These are phyloP conservation scores for Laterallus jamaicensis DNA, from an alignment of 2,113 vertebrate species.

Conservation along the genomic window DNA sequence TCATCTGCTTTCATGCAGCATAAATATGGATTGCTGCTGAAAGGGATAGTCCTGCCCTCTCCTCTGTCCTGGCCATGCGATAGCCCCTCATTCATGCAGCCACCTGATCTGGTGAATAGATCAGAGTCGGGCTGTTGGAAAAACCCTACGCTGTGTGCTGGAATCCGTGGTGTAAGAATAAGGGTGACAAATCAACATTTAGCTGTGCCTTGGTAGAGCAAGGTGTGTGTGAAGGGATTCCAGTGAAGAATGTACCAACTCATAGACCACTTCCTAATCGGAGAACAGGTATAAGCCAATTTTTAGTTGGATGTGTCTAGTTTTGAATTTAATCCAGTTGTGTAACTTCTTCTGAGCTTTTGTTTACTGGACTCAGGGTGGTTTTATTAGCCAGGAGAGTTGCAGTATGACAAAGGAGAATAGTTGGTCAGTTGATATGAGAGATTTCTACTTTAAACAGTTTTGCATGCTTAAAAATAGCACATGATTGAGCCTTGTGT, in stretches of 20 bases:
- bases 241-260: not conserved
- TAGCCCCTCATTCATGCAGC: constrained; percentile 40
- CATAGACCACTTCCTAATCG: rapidly evolving
- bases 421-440: not conserved
- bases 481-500: not conserved
- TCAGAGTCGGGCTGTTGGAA: not conserved
- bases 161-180: not conserved
- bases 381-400: not conserved
- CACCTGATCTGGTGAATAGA: constrained; percentile 16
- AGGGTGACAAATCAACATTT: not conserved
- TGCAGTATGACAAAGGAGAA: not conserved
- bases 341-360: not conserved
- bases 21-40: not conserved
- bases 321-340: not conserved
- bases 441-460: not conserved
- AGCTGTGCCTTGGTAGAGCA: not conserved
- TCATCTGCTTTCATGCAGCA: not conserved
- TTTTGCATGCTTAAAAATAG: not conserved
- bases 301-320: not conserved
- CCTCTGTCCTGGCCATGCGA: not conserved
- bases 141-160: not conserved
- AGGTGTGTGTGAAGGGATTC: not conserved
- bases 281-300: not conserved
- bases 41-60: constrained; percentile 7
- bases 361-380: not conserved